phyloP scores from a whole-genome alignment of 2,113 vertebrate species.

The Corythoichthys intestinalis region DNA sequence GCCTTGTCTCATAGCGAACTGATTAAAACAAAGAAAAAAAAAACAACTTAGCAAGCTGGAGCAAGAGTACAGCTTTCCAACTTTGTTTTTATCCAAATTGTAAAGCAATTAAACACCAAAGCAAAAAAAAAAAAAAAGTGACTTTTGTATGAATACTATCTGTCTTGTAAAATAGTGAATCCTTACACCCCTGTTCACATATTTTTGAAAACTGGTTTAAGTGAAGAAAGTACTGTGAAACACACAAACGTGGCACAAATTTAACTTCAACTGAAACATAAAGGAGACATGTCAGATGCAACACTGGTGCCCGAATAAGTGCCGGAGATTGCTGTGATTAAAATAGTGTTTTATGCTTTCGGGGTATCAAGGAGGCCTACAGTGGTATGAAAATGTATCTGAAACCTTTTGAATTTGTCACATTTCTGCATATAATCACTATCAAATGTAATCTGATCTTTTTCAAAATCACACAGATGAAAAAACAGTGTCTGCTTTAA shows the following conservation, averaged over 20 bases:
- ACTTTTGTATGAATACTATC: constrained; percentile 16
- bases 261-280: background rate
- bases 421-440: no score
- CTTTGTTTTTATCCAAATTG: constrained; percentile 59
- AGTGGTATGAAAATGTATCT: no score
- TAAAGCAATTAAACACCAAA: constrained; percentile 57
- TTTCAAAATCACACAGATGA: no score
- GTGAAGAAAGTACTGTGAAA: constrained; percentile 37
- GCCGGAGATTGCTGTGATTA: no score
- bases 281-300: background rate
- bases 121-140: constrained; percentile 31
- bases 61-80: constrained; percentile 48
- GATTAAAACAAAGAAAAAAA: constrained; percentile 56
- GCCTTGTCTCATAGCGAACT: constrained; percentile 51
- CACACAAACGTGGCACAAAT: background rate
- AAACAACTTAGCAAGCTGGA: constrained; percentile 51
- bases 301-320: no score
- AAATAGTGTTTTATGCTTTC: no score
- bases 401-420: no score
- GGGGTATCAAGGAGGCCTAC: no score
- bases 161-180: background rate
- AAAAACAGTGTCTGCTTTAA: no score
- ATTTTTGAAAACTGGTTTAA: constrained; percentile 26
- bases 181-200: constrained; percentile 5
- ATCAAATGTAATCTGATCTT: no score